Evolutionary conservation across 2,797 vertebrate species (phyloP), one percentile per base, ranked within the genome.

Genomic region (Hoplostethus atlanticus): DNA sequence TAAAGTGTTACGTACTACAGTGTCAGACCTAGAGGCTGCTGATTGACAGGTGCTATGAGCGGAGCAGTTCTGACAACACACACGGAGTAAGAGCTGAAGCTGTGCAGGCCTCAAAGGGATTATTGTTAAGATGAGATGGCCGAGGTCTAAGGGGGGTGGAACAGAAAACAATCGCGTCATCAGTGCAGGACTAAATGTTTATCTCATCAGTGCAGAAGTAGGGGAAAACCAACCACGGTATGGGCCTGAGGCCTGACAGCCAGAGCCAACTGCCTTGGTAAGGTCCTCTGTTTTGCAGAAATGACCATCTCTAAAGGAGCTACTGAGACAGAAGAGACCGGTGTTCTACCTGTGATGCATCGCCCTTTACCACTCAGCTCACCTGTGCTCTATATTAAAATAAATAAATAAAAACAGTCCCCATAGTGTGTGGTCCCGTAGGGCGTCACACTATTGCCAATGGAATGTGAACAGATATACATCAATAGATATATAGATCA

Each of bases 151-250:
- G 15, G 38, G 5, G 50, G 34, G 21, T 16, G n/a, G 50, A 65
- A 65, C 36, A 46, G 44, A 50, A 40, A 36, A 44, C 6, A 36
- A 56, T 44, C 38, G 62, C 48, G 25, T 48, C 17, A 53, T 30
- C 64, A 48, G 48, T 44, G 16, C 21, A 63, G n/a, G 54, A 65
- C 70, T 25, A 15, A 8, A 34, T 28, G 30, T 25, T 47, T 28
- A 11, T 38, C 11, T 48, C 17, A 53, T 30, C 64, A 48, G 48
- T 44, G 16, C 21, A 63, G n/a, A n/a, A 17, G 47, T 21, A 38
- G 28, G 36, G 25, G 21, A 21, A 56, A 36, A 34, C 57, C 28
- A 31, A 13, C 38, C 42, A 21, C 13, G 51, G 30, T 38, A 9
- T 25, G 15, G 31, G 54, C 15, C 21, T 21, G 21, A 25, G 31